Percentiles rank a stretch among this genome's conserved stretches.
Evolutionary conservation across 1,140 invertebrate genomes (phyloP).

Genomic region (Ips nitidus): DNA sequence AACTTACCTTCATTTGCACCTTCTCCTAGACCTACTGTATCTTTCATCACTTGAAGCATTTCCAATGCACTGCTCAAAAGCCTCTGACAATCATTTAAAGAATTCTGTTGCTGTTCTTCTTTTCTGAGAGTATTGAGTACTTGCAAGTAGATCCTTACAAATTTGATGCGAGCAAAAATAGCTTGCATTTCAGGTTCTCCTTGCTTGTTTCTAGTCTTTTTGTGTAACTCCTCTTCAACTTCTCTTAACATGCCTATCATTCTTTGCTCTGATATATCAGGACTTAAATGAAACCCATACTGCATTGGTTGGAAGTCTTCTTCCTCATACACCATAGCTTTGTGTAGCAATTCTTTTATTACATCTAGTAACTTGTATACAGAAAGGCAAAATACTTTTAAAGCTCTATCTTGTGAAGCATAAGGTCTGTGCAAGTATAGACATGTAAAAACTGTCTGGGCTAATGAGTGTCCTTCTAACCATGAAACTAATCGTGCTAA

Average conservation of each 20-base stretch:
- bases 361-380: conserved; percentile 89
- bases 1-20: conserved; percentile 56
- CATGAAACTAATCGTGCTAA: conserved; percentile 91
- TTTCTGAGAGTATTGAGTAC: conserved; percentile 68
- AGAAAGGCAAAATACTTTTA: conserved; percentile 85
- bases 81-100: conserved; percentile 65
- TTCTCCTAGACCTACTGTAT: conserved; percentile 73
- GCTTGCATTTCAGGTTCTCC: conserved; percentile 61
- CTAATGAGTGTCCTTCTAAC: conserved; percentile 93
- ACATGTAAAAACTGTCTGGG: conserved; percentile 97
- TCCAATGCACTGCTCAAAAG: conserved; percentile 71
- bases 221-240: conserved; percentile 88
- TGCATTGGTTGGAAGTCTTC: conserved; percentile 95
- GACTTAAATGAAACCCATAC: conserved; percentile 84
- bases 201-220: conserved; percentile 65
- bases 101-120: conserved; percentile 58
- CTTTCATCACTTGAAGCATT: conserved; percentile 77
- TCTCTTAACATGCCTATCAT: conserved; percentile 83
- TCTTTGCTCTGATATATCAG: conserved; percentile 80
- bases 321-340: conserved; percentile 87
- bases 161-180: conserved; percentile 79
- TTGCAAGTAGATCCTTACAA: conserved; percentile 83
- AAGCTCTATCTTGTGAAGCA: conserved; percentile 77
- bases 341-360: conserved; percentile 86
- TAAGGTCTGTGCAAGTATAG: conserved; percentile 91